Conservation (phyloP, 92 coral and sea anemone species). For the Bergia sp. region DNA sequence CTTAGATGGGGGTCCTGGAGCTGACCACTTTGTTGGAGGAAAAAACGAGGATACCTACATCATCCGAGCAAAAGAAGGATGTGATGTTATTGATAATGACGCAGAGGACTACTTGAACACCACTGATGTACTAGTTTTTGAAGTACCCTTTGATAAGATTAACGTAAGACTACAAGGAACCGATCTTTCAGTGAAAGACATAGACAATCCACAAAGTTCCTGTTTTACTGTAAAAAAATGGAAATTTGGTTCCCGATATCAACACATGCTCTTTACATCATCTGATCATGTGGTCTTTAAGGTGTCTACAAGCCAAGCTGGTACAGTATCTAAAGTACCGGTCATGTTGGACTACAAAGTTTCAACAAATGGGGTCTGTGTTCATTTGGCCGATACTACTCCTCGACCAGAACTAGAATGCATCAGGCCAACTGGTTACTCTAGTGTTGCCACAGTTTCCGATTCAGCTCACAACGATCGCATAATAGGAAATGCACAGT, state of each 20-base stretch:
- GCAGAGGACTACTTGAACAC: slow-evolving; percentile 24
- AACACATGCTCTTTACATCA: not conserved
- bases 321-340: slow-evolving; percentile 44
- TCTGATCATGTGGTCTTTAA: not conserved
- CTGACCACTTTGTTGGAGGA: slow-evolving; percentile 53
- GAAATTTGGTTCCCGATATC: not conserved
- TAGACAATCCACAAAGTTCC: not conserved
- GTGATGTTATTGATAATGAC: slow-evolving; percentile 57
- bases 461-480: slow-evolving; percentile 50
- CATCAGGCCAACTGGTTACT: not conserved
- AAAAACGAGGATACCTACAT: slow-evolving; percentile 64
- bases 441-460: slow-evolving; percentile 54
- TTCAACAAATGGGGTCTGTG: slow-evolving; percentile 22
- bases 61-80: slow-evolving; percentile 60
- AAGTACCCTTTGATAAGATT: slow-evolving; percentile 40
- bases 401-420: not conserved
- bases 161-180: not conserved
- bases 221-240: not conserved
- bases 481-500: slow-evolving; percentile 47
- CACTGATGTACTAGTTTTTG: slow-evolving; percentile 51
- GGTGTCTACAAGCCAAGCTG: not conserved
- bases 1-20: slow-evolving; percentile 59
- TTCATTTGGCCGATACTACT: slow-evolving; percentile 31
- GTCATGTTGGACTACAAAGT: slow-evolving; percentile 49
- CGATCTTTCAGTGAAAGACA: slow-evolving; percentile 33